Evolutionary conservation across 2,888 invertebrate genomes (phyloP), one percentile per base, ranked within the genome.

Genomic region (Acleris cristana): DNA sequence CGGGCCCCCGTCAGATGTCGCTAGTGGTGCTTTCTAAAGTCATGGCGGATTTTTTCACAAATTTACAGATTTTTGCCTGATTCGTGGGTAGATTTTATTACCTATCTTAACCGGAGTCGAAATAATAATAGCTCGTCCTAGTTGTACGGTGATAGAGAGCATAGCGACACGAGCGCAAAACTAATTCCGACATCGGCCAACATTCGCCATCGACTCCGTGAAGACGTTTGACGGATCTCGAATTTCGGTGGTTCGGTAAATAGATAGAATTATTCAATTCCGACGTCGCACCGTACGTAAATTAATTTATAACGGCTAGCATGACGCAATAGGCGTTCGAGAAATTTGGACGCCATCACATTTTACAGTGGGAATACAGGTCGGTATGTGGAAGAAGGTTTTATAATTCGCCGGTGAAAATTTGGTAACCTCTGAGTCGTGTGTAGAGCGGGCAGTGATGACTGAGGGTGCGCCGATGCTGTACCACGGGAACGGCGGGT

Each of bases 31-130:
- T 85, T 80, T 79, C 77, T 83, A 83, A 90, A 87, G 89, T 92
- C 89, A 92, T 92, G 92, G 92, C 89, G 89, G 88, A 92, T 89
- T 86, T 89, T 84, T 88, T 86, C 86, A 85, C 76, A 85, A 86
- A 88, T 89, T 89, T 86, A 79, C 83, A 86, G 84, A 85, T 88
- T 88, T 66, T 86, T 86, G 82, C 80, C 71, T 83, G 85, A 83
- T 88, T 91, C 81, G 92, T 88, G 89, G 92, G 92, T 92, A 92
- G 90, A 87, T 87, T 88, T 69, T 62, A 64, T 63, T 61, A 66
- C 62, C 64, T 86, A 83, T 83, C 83, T 85, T 82, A 82, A 85
- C 79, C 85, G 85, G 84, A 84, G 86, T 86, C 80, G 82, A 86
- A 88, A 83, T 84, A 86, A 85, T 84, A 82, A 82, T 83, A 83